Evolutionary conservation across 2,888 invertebrate genomes (phyloP).

Genomic region (Timandra comae): DNA sequence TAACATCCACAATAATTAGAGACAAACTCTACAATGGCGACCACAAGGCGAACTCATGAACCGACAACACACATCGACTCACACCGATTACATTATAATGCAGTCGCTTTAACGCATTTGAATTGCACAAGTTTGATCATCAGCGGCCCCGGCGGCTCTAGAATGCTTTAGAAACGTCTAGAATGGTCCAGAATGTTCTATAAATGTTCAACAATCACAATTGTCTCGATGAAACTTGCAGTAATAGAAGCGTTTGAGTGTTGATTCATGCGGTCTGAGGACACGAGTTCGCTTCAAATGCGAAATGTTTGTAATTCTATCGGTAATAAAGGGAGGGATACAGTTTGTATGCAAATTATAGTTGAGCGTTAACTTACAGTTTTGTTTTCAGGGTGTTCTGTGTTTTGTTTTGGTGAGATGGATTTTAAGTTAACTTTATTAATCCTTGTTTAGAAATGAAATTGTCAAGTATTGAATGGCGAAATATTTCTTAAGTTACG

Average conservation of each 20-base stretch:
- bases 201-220: slow-evolving; percentile 13
- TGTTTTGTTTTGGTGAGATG: no score
- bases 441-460: no score
- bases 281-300: slow-evolving; percentile 7
- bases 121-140: slow-evolving; percentile 63
- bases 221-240: slow-evolving; percentile 39
- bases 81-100: slow-evolving; percentile 29
- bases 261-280: slow-evolving; percentile 46
- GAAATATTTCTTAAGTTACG: no score
- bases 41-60: no score
- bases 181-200: slow-evolving; percentile 7
- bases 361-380: no score
- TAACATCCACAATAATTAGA: no score
- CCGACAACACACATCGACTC: not conserved
- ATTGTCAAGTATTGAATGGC: no score
- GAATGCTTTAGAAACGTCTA: slow-evolving; percentile 20
- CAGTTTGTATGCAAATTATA: no score
- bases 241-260: slow-evolving; percentile 35
- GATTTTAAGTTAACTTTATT: no score
- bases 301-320: slow-evolving; percentile 4
- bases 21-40: no score
- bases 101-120: slow-evolving; percentile 56
- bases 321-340: slow-evolving; percentile 8
- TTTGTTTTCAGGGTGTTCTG: no score
- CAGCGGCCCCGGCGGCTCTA: slow-evolving; percentile 48